Evolutionary conservation across 2,888 invertebrate species (phyloP), one percentile per base, ranked within the genome.

Genomic region (Enchytraeus crypticus): DNA sequence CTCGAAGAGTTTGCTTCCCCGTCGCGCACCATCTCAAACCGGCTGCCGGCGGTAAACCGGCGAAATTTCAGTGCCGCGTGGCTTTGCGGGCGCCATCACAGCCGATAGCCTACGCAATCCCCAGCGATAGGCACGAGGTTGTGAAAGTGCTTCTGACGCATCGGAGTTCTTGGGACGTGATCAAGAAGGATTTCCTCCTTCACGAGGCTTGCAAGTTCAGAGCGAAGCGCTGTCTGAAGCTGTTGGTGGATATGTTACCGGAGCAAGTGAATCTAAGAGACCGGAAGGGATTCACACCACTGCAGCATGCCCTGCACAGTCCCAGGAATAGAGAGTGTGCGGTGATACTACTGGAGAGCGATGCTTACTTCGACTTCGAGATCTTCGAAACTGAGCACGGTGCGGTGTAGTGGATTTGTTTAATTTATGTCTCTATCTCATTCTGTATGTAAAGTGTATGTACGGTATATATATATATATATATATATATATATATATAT

Each of bases 1-100:
- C 67, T 8, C 85, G 86, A 0, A 81, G 87, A 26, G 85, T 88
- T 85, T 88, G 88, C 73, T 88, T 86, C 82, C 88, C 88, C 0
- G 85, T 67, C 4, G 53, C 63, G 14, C 67, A 67, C 60, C 32
- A 53, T 45, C 55, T 68, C 18, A 64, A 86, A 8, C 83, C 85
- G 4, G 87, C 88, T 72, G 84, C 66, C 8, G 69, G 71, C 1
- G 57, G 60, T 8, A 67, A 63, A 4, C 55, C 57, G 26, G 59
- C 69, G 33, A 64, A 66, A 46, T 66, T 68, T 18, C 67, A 70
- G 57, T 70, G 70, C 72, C 58, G 64, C 73, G 69, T 61, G 71
- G 71, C 72, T 79, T 72, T 60, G 75, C 67, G 61, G 68, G 46
- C 66, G 60, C 47, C 72, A 64, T 54, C 72, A 63, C 68, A 73